A percentile compares a stretch with the other conserved stretches of the same genome.
phyloP scores from a whole-genome alignment of 2,888 invertebrate genomes.

The Cataglyphis rosenhaueri region DNA sequence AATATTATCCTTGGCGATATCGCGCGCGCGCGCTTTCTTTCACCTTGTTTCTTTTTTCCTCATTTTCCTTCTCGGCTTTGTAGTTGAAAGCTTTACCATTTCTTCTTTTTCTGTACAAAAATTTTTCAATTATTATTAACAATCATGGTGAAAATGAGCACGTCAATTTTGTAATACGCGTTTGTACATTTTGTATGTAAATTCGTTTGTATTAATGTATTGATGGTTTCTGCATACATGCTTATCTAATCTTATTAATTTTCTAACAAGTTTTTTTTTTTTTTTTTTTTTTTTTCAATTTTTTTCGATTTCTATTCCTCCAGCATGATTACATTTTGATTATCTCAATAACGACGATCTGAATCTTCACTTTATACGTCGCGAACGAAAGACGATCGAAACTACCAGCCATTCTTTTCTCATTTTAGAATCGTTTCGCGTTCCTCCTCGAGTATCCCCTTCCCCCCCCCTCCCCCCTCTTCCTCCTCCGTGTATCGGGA shows the following conservation, averaged over 20 bases:
- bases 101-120: background rate
- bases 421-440: slow-evolving; percentile 61
- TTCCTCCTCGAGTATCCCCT: slow-evolving; percentile 19
- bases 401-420: slow-evolving; percentile 67
- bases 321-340: background rate
- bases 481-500: slow-evolving; percentile 49
- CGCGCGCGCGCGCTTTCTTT: slow-evolving; percentile 28
- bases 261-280: too few relatives aligned
- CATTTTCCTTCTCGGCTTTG: background rate
- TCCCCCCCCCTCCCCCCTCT: too few relatives aligned
- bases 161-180: background rate
- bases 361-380: background rate
- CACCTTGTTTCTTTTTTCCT: slow-evolving; percentile 6
- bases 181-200: background rate
- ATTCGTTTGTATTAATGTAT: too few relatives aligned
- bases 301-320: background rate
- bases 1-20: slow-evolving; percentile 73
- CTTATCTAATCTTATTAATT: background rate
- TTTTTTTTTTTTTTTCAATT: background rate
- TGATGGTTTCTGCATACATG: background rate
- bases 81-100: background rate
- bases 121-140: background rate
- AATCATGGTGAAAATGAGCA: background rate
- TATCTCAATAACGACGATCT: slow-evolving; percentile 2
- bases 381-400: slow-evolving; percentile 18